Evolutionary conservation across 2,797 vertebrate species (phyloP).

Genomic region (Falco rusticolus): DNA sequence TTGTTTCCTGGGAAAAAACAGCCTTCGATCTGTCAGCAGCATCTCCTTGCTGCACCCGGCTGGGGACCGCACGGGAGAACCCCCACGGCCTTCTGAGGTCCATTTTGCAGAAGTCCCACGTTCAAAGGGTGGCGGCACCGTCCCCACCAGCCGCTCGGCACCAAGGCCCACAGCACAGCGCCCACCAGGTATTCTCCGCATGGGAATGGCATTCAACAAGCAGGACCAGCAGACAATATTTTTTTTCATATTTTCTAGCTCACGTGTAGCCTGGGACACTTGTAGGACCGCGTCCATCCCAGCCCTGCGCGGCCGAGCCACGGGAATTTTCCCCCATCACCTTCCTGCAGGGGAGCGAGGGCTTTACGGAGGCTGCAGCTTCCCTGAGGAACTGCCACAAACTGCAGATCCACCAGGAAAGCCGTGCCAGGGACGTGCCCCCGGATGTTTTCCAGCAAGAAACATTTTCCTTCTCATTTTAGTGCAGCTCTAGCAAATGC

Average conservation of each 20-base stretch:
- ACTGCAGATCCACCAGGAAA: accelerated
- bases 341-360: accelerated
- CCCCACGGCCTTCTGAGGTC: background rate
- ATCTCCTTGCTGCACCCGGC: background rate
- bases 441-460: background rate
- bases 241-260: accelerated
- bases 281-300: background rate
- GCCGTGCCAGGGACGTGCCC: accelerated
- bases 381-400: accelerated
- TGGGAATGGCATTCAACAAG: accelerated
- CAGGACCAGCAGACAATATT: accelerated
- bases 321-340: accelerated
- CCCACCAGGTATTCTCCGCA: accelerated
- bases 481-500: accelerated
- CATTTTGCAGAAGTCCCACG: accelerated
- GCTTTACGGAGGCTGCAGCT: background rate
- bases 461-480: accelerated
- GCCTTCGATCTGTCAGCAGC: background rate
- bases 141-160: background rate
- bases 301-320: accelerated
- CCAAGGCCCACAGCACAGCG: accelerated
- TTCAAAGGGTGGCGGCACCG: accelerated
- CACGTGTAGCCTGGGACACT: accelerated
- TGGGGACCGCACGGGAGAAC: accelerated
- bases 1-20: background rate